Evolutionary conservation across 2,113 vertebrate genomes (phyloP).

Genomic region (Periophthalmodon schlosseri): DNA sequence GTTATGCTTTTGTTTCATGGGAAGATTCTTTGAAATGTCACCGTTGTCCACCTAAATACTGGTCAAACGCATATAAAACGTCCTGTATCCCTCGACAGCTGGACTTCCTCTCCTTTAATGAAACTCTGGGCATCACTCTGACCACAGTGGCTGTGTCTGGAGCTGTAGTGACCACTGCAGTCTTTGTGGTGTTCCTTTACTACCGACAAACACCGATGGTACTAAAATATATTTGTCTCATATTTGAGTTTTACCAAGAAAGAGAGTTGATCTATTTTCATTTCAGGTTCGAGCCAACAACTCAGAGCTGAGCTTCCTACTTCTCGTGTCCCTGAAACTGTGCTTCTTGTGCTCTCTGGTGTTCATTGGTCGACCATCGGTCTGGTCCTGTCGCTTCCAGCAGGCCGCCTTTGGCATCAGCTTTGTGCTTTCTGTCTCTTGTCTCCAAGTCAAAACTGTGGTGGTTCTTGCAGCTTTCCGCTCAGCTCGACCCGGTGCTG

Average conservation of each 20-base stretch:
- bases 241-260: too few species aligned
- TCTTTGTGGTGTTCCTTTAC: conserved; percentile 68
- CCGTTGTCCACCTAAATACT: conserved; percentile 70
- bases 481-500: conserved; percentile 65
- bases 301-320: conserved; percentile 78
- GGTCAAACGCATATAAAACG: conserved; percentile 68
- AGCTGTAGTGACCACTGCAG: conserved; percentile 59
- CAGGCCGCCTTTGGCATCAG: conserved; percentile 78
- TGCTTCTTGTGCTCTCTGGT: conserved; percentile 78
- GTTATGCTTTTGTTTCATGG: neutral
- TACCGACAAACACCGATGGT: conserved; percentile 70
- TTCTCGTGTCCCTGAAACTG: conserved; percentile 73
- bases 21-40: conserved; percentile 70
- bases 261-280: neutral
- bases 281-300: conserved; percentile 75
- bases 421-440: conserved; percentile 76
- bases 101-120: conserved; percentile 74
- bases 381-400: conserved; percentile 74
- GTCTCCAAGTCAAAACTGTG: conserved; percentile 76
- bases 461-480: conserved; percentile 73
- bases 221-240: neutral
- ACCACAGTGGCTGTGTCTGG: conserved; percentile 67
- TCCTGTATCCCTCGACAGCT: conserved; percentile 68
- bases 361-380: conserved; percentile 73
- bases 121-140: conserved; percentile 72